phyloP scores from a whole-genome alignment of 1,140 invertebrate species.

The Diorhabda sublineata region DNA sequence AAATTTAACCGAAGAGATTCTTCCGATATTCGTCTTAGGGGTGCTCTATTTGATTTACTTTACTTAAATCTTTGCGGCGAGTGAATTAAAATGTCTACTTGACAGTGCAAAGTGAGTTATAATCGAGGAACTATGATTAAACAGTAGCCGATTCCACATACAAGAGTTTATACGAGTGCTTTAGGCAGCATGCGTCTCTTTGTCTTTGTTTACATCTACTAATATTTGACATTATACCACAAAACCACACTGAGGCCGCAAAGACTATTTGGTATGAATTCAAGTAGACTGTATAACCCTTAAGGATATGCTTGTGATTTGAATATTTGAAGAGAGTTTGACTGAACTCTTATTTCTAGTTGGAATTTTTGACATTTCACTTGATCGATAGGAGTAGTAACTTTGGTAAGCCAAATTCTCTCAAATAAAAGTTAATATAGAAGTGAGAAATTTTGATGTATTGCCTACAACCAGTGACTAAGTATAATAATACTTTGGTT shows the following conservation, averaged over 20 bases:
- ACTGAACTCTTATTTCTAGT: too few relatives aligned
- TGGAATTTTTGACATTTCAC: too few relatives aligned
- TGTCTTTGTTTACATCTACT: conserved; percentile 32
- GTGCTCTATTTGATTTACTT: background rate
- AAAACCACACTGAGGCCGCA: conserved; percentile 28
- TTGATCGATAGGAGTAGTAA: too few relatives aligned
- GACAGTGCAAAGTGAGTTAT: background rate
- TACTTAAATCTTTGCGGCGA: background rate
- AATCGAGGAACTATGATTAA: conserved; percentile 2
- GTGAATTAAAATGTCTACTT: background rate
- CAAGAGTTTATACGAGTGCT: conserved; percentile 28
- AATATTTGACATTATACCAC: conserved; percentile 38
- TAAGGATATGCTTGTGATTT: background rate
- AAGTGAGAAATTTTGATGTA: too few relatives aligned
- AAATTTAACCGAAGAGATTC: too few relatives aligned
- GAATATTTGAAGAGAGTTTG: too few relatives aligned
- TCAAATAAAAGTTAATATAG: too few relatives aligned
- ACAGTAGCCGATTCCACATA: conserved; percentile 18
- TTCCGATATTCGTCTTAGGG: too few relatives aligned
- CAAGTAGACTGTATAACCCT: conserved; percentile 10
- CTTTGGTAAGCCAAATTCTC: too few relatives aligned
- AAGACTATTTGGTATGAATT: conserved; percentile 24
- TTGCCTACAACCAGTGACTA: too few relatives aligned
- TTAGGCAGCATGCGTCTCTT: conserved; percentile 34
- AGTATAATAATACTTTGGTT: too few relatives aligned